Percentiles rank a stretch among this genome's conserved stretches.
These are phyloP conservation scores for Sabatieria punctata DNA, from an alignment of 2,888 invertebrate genomes.

Conservation along the genomic window DNA sequence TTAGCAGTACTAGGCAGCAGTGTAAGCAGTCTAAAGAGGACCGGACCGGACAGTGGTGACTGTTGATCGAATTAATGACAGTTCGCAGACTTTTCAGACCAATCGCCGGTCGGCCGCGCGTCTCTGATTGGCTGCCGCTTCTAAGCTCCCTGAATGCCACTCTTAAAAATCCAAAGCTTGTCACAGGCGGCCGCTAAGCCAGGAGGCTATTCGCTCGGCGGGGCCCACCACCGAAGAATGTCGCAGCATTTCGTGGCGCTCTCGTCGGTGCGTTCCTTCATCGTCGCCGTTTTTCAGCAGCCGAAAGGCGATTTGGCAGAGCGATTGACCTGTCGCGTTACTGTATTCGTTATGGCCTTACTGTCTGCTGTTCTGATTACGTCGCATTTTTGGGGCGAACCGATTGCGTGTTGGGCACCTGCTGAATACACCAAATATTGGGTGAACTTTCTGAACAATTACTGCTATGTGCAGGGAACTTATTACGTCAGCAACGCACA, in stretches of 20 bases:
- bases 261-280: neutral
- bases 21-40: no score
- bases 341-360: slow-evolving; percentile 22
- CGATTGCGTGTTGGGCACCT: slow-evolving; percentile 27
- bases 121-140: no score
- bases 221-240: no score
- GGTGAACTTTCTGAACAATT: slow-evolving; percentile 25
- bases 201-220: no score
- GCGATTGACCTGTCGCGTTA: slow-evolving; percentile 22
- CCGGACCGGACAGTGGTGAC: no score
- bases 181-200: no score
- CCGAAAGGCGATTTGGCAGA: slow-evolving; percentile 15
- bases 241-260: slow-evolving; percentile 3
- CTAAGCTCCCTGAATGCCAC: no score
- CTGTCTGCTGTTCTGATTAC: slow-evolving; percentile 21
- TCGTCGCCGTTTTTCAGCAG: neutral
- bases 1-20: no score
- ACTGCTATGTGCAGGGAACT: slow-evolving; percentile 29
- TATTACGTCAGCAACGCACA: slow-evolving; percentile 23
- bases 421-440: slow-evolving; percentile 25
- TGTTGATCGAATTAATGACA: no score
- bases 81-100: no score
- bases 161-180: no score
- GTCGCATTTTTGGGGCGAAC: slow-evolving; percentile 26
- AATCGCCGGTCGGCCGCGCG: no score